Evolutionary conservation across 2,113 vertebrate species (phyloP), one percentile per base, ranked within the genome.

Genomic region (Collichthys lucidus): DNA sequence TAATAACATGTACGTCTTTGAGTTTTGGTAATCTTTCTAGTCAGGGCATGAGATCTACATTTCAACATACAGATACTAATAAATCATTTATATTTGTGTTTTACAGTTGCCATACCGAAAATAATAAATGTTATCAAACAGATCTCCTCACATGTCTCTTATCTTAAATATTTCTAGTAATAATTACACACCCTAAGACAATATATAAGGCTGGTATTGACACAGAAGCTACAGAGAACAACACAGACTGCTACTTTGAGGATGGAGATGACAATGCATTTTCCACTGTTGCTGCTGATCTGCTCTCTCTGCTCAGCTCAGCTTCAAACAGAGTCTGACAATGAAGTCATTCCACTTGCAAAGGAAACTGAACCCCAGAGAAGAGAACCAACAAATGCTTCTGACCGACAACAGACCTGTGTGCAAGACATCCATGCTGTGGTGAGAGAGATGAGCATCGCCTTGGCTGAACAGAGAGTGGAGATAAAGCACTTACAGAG

Each of bases 401-500:
- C 49, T 35, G 15, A 22, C 20, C 26, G 40, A 3, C 50, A 69
- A 2, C 1, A 67, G 56, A 60, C 14, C 29, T 73, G 52, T 14
- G 5, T 40, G 57, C 57, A 66, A 56, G 89, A 89, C 74, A 31
- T 86, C 86, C 63, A 85, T 22, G 49, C 71, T 66, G 71, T 85
- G 35, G 77, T 89, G 79, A 86, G 82, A 77, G 87, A 89, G 77
- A 85, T 85, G 84, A 88, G 60, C 50, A 22, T 15, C 20, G n/a
- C 6, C 5, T 31, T 92, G 80, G 81, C 70, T 55, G 85, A 72
- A 35, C 81, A 86, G 70, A 86, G 70, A 52, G 16, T 81, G 57
- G 83, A 89, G 79, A 50, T 85, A 9, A 80, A 17, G 22, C 47
- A 84, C 61, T 52, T 89, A 61, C 73, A 86, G 75, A 80, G 4